Conservation (phyloP, 2,113 vertebrate genomes). For the Microcebus murinus region DNA sequence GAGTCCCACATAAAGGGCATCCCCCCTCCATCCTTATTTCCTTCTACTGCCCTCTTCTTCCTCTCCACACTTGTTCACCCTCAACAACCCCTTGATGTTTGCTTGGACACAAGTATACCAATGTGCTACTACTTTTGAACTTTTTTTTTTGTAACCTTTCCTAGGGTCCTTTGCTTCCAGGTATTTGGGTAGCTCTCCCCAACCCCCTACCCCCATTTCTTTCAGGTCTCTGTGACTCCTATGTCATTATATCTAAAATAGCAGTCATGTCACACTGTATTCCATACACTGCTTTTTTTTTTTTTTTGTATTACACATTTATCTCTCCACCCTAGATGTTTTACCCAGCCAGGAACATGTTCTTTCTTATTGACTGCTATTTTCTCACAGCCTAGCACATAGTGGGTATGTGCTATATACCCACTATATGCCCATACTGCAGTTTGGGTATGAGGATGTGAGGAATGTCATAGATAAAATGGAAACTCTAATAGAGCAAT, state of each 20-base stretch:
- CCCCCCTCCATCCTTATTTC: neutral
- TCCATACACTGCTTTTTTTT: neutral
- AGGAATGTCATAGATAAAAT: neutral
- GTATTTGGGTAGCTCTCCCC: neutral
- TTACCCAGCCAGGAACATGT: neutral
- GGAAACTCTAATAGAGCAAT: neutral
- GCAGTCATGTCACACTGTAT: neutral
- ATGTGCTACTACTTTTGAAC: fast-evolving
- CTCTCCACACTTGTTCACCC: neutral
- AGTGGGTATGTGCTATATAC: neutral
- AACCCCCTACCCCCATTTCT: neutral
- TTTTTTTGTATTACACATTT: neutral
- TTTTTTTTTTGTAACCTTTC: neutral
- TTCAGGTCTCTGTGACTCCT: neutral
- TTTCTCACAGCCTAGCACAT: neutral
- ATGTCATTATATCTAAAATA: neutral
- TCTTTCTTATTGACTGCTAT: neutral
- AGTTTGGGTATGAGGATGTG: neutral
- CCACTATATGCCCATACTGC: neutral
- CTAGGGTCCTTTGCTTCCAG: neutral
- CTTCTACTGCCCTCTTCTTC: neutral
- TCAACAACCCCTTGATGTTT: neutral
- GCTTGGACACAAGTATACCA: fast-evolving
- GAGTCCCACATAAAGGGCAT: neutral
- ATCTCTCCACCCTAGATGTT: neutral